Evolutionary conservation across 2,113 vertebrate genomes (phyloP).

Genomic region (Oxyruncus cristatus): DNA sequence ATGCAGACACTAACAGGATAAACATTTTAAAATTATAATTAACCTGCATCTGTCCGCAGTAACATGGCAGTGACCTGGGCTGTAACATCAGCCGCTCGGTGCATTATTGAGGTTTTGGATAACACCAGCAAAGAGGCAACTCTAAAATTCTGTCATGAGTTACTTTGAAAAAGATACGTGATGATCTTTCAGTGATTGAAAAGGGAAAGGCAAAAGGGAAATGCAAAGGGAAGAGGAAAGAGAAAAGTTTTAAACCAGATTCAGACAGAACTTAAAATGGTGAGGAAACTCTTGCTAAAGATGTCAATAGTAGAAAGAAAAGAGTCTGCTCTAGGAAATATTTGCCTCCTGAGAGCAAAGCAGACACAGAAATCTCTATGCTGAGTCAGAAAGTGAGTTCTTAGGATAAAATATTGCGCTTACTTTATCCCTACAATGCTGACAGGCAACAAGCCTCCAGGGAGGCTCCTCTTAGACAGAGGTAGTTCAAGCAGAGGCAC

Average conservation of each 20-base stretch:
- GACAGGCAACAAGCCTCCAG: not conserved
- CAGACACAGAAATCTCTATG: not conserved
- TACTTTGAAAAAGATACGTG: not conserved
- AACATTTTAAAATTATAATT: not conserved
- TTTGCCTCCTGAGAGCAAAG: not conserved
- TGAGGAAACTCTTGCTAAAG: not conserved
- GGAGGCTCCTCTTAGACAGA: not conserved
- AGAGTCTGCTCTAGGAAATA: not conserved
- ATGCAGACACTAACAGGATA: not conserved
- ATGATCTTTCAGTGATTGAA: not conserved
- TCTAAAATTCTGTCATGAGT: not conserved
- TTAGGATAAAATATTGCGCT: not conserved
- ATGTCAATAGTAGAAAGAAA: not conserved
- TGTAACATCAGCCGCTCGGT: fast-evolving
- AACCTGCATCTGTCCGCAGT: not conserved
- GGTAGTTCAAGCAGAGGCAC: not conserved
- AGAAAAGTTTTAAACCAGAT: not conserved
- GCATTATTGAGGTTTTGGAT: not conserved
- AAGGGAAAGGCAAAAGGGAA: not conserved
- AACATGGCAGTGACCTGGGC: not conserved
- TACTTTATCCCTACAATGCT: not conserved
- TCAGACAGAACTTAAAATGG: not conserved
- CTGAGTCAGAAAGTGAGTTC: not conserved
- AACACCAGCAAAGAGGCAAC: not conserved
- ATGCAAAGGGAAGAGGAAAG: not conserved